Evolutionary conservation across 2,888 invertebrate genomes (phyloP).

Genomic region (Leptinotarsa juncta): DNA sequence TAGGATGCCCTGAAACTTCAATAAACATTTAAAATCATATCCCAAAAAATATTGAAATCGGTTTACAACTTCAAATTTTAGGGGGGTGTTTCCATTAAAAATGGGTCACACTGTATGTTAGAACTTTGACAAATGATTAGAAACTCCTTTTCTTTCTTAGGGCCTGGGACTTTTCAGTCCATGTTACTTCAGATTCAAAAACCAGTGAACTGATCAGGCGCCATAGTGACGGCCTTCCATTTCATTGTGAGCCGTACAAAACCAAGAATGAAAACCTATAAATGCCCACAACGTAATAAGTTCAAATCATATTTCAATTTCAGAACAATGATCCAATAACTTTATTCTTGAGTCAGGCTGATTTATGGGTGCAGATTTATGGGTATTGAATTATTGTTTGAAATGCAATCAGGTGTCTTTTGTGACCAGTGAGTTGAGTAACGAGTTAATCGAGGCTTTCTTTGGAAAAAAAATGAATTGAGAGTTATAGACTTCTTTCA

Average conservation of each 20-base stretch:
- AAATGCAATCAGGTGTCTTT: conserved; percentile 2
- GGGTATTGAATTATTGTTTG: neutral
- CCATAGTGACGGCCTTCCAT: neutral
- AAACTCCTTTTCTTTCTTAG: no score
- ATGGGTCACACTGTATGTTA: no score
- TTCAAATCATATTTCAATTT: conserved; percentile 11
- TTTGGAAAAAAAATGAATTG: neutral
- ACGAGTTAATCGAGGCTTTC: neutral
- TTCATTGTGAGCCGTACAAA: neutral
- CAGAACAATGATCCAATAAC: conserved; percentile 10
- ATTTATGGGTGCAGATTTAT: neutral
- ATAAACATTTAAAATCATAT: no score
- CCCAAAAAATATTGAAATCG: no score
- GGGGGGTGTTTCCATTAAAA: no score
- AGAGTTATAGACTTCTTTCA: no score
- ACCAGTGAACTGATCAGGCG: neutral
- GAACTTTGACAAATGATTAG: no score
- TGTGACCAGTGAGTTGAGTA: neutral
- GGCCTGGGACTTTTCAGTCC: no score
- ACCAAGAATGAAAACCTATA: conserved; percentile 6
- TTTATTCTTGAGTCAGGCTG: neutral
- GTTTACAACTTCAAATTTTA: no score
- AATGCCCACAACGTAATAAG: conserved; percentile 11
- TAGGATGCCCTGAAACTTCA: no score
- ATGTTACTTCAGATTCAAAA: neutral